phyloP scores from a whole-genome alignment of 2,797 vertebrate genomes.

The Enteromius thamalakanensis region DNA sequence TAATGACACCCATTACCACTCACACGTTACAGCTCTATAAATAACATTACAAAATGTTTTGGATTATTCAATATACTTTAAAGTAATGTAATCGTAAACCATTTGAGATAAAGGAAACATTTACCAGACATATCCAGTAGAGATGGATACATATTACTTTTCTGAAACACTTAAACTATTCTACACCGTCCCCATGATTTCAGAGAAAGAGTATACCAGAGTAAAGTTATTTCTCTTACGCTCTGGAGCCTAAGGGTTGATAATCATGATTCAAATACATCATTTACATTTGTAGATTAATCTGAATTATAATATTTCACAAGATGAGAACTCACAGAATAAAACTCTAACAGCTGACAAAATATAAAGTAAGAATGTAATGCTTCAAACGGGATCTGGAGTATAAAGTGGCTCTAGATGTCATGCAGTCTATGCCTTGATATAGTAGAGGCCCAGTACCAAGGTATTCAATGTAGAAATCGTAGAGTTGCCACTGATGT shows the following conservation, averaged over 20 bases:
- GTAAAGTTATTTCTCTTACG: slow-evolving; percentile 46
- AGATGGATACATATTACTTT: slow-evolving; percentile 69
- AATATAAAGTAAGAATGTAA: slow-evolving; percentile 53
- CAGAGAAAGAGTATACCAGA: slow-evolving; percentile 24
- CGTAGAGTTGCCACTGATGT: slow-evolving; percentile 56
- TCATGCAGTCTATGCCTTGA: slow-evolving; percentile 72
- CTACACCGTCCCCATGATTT: slow-evolving; percentile 44
- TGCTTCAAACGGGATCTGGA: slow-evolving; percentile 40
- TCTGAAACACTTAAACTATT: slow-evolving; percentile 49
- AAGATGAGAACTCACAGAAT: slow-evolving; percentile 54
- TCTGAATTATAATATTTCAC: slow-evolving; percentile 64
- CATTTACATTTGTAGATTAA: slow-evolving; percentile 64
- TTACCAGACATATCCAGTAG: slow-evolving; percentile 65
- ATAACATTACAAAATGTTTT: slow-evolving; percentile 72
- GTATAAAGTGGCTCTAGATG: slow-evolving; percentile 67
- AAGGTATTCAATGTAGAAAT: slow-evolving; percentile 65
- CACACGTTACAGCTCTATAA: slow-evolving; percentile 67
- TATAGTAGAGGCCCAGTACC: slow-evolving; percentile 63
- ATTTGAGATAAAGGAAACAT: slow-evolving; percentile 71
- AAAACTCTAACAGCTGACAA: slow-evolving; percentile 50
- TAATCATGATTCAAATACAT: slow-evolving; percentile 74
- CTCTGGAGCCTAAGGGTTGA: slow-evolving; percentile 62
- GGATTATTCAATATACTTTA: slow-evolving; percentile 70
- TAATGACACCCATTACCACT: slow-evolving; percentile 49
- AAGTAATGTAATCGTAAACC: slow-evolving; percentile 72